phyloP scores from a whole-genome alignment of 2,888 invertebrate species.

The Campoplex capitator region DNA sequence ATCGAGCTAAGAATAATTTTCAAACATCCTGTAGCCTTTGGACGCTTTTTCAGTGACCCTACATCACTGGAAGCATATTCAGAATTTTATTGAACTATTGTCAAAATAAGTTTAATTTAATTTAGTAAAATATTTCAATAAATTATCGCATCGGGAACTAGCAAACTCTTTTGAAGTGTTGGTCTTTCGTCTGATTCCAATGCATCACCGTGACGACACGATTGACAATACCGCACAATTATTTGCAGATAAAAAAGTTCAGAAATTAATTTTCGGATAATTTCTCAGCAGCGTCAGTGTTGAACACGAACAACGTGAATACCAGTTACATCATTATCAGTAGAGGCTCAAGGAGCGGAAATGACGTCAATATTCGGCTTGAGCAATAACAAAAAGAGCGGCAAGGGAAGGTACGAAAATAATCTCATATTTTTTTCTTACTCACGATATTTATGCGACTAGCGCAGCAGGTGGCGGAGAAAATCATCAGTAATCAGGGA shows the following conservation, averaged over 20 bases:
- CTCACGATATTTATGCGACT: constrained; percentile 2
- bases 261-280: background rate
- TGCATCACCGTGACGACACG: background rate
- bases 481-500: constrained; percentile 58
- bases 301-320: background rate
- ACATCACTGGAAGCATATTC: no score
- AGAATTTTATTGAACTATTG: no score
- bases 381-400: background rate
- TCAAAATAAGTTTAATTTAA: no score
- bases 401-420: background rate
- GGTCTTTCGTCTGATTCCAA: no score
- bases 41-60: no score
- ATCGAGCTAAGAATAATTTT: no score
- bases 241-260: background rate
- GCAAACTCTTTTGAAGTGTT: no score
- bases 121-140: no score
- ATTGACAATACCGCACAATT: background rate
- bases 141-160: no score
- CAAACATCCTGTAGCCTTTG: no score
- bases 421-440: background rate
- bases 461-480: constrained; percentile 56
- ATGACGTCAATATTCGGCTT: background rate
- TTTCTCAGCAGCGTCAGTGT: background rate
- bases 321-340: background rate
- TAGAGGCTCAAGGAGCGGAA: background rate